Evolutionary conservation across 2,113 vertebrate genomes (phyloP).

Genomic region (Microcebus tavaratra): DNA sequence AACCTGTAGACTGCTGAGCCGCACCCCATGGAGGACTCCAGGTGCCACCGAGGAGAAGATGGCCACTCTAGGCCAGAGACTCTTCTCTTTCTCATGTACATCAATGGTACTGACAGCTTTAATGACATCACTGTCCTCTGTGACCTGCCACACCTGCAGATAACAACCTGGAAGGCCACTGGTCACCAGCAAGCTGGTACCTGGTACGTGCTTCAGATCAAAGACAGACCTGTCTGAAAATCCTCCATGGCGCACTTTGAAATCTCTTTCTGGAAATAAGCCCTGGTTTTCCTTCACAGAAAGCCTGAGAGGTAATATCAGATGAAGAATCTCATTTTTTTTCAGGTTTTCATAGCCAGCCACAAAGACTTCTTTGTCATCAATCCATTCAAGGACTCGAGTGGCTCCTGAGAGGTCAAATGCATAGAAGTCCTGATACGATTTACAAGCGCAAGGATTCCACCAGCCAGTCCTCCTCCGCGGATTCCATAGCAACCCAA

Average conservation of each 20-base stretch:
- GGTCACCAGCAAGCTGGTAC: conserved; percentile 89
- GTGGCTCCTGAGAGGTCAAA: conserved; percentile 83
- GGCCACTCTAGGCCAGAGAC: conserved; percentile 83
- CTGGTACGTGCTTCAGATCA: conserved; percentile 87
- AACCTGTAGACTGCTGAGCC: conserved; percentile 80
- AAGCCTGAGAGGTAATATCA: conserved; percentile 88
- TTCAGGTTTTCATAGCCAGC: conserved; percentile 83
- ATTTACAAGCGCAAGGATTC: conserved; percentile 74
- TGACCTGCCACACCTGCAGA: conserved; percentile 91
- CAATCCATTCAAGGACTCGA: conserved; percentile 82
- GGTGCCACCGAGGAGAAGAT: conserved; percentile 67
- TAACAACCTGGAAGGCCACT: conserved; percentile 84
- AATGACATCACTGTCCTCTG: conserved; percentile 90
- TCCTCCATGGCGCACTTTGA: conserved; percentile 92
- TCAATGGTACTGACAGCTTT: conserved; percentile 79
- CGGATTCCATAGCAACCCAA: conserved; percentile 76
- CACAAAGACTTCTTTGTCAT: conserved; percentile 87
- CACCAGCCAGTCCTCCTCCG: conserved; percentile 72
- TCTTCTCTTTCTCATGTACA: conserved; percentile 16
- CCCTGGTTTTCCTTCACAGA: conserved; percentile 90
- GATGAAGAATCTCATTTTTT: conserved; percentile 91
- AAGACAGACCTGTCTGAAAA: conserved; percentile 86
- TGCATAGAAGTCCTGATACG: conserved; percentile 80
- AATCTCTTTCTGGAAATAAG: conserved; percentile 93
- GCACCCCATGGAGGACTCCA: conserved; percentile 87